Evolutionary conservation across 2,113 vertebrate genomes (phyloP).

Genomic region (Paramormyrops kingsleyae): DNA sequence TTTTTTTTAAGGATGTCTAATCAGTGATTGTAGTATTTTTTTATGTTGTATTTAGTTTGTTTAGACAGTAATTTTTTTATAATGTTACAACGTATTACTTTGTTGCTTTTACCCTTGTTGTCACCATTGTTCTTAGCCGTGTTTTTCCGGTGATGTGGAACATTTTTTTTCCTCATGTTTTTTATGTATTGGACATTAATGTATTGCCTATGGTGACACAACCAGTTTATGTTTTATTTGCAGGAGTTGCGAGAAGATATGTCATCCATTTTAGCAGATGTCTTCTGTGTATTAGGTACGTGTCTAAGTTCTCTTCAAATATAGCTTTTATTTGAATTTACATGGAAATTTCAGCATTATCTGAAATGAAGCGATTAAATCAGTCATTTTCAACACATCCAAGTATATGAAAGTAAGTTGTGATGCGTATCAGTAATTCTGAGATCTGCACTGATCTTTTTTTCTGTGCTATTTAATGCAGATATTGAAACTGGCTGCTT

Average conservation of each 20-base stretch:
- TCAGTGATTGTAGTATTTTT: neutral
- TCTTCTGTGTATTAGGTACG: constrained; percentile 88
- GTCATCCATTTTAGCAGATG: constrained; percentile 94
- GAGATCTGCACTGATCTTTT: constrained; percentile 6
- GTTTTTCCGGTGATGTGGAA: neutral
- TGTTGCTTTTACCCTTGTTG: neutral
- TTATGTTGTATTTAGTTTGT: neutral
- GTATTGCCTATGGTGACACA: no score
- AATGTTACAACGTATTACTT: neutral
- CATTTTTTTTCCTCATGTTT: neutral
- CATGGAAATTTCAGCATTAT: neutral
- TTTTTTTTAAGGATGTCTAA: neutral
- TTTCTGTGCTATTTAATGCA: constrained; percentile 39
- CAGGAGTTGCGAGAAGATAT: constrained; percentile 91
- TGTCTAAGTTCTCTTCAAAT: neutral
- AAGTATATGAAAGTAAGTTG: neutral
- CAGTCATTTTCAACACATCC: neutral
- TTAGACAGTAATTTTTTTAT: neutral
- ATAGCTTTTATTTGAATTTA: neutral
- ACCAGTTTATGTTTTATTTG: constrained; percentile 30
- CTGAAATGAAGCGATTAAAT: neutral
- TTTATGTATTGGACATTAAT: neutral
- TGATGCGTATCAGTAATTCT: neutral
- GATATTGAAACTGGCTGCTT: constrained; percentile 93
- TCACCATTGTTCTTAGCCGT: neutral